Conservation (phyloP, 2,797 vertebrate genomes). For the Acipenser ruthenus region DNA sequence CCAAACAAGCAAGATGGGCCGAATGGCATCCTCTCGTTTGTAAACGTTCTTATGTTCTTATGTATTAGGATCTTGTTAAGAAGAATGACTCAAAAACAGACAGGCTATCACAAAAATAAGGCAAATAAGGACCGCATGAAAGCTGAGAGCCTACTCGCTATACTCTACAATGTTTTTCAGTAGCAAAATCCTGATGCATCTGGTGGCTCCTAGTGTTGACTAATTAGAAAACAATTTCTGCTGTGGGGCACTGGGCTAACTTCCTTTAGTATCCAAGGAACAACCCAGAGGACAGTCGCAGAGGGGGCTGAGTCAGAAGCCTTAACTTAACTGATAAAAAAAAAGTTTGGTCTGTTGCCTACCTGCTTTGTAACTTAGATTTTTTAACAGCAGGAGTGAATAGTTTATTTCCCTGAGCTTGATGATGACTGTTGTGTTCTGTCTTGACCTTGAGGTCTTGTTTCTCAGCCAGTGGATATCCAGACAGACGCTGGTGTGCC, state of each 20-base stretch:
- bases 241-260: too few species aligned
- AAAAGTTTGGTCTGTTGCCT: slow-evolving; percentile 1
- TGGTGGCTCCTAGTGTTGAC: background rate
- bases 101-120: too few species aligned
- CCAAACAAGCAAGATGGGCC: too few species aligned
- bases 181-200: background rate
- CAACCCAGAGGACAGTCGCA: too few species aligned
- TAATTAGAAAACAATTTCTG: background rate
- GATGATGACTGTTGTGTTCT: slow-evolving; percentile 27
- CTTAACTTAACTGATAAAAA: background rate
- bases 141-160: too few species aligned
- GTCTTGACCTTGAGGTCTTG: slow-evolving; percentile 22
- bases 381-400: slow-evolving; percentile 46
- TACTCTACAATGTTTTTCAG: background rate
- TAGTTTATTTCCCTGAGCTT: slow-evolving; percentile 36
- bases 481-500: slow-evolving; percentile 19
- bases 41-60: too few species aligned
- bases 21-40: too few species aligned
- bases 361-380: slow-evolving; percentile 35
- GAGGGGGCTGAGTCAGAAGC: too few species aligned
- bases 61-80: too few species aligned
- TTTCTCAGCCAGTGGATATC: slow-evolving; percentile 8
- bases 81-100: too few species aligned
- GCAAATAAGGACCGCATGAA: too few species aligned
- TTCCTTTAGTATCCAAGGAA: too few species aligned